Base-by-base conservation (phyloP, 2,888 invertebrate species). In the Neuroscelio doddi region DNA sequence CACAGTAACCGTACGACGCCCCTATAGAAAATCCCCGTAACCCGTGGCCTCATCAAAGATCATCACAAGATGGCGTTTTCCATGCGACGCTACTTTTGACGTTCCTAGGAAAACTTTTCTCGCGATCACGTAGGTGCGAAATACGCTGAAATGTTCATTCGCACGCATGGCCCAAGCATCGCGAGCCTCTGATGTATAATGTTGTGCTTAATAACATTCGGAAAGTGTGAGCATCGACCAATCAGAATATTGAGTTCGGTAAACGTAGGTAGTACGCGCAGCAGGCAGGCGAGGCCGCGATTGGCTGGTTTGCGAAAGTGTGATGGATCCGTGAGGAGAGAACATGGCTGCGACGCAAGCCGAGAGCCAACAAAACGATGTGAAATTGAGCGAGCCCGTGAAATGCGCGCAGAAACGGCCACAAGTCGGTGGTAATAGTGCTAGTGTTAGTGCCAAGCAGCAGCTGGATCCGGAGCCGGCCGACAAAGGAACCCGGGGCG, bases 261-360 rank as follows among this genome's bases (percentile, higher is more conserved):
- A 62, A 67, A 61, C 62, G 67, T 53, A 55, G 55, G 66, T 56
- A 51, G 66, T 62, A 68, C 64, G 68, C 65, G 52, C 62, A 58
- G 68, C 61, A 58, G 64, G 67, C n/a, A 26, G 34, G 32, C 42
- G 61, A 62, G 68, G 47, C 75, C 75, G 75, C 76, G 74, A 80
- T 80, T 79, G 79, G 79, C 77, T 74, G 77, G 74, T 75, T 76
- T 74, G 75, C 67, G 75, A 74, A 69, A 75, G 76, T 75, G 74
- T 74, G 77, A 78, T 80, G 77, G 78, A 77, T 76, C 77, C 79
- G 77, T 80, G 77, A 76, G 75, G 80, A 77, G 74, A 78, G 80
- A 91, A 91, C 90, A 92, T 92, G 92, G 92, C 92, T 91, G 91
- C 92, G 89, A 92, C 92, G 89, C 91, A 91, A 90, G 91, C 92